A percentile compares a stretch with the other conserved stretches of the same genome.
These are phyloP conservation scores for Rugalucina vietnamica DNA, from an alignment of 2,888 invertebrate species.

Conservation along the genomic window DNA sequence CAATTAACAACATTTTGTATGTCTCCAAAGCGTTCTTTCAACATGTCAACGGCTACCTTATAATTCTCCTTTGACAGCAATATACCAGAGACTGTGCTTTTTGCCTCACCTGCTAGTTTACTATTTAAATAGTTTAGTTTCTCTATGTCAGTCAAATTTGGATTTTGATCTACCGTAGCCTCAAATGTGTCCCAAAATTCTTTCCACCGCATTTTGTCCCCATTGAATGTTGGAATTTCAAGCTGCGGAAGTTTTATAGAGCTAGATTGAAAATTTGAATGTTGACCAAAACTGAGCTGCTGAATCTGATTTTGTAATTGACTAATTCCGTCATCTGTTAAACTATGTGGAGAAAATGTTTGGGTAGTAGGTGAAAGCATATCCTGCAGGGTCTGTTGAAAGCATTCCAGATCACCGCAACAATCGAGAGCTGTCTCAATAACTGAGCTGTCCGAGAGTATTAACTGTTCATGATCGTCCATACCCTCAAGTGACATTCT, in stretches of 20 bases:
- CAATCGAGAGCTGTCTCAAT: too few relatives aligned
- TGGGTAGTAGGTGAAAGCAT: too few relatives aligned
- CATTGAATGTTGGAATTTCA: slow-evolving; percentile 1
- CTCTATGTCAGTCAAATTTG: not conserved
- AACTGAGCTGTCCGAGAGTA: too few relatives aligned
- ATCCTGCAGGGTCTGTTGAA: too few relatives aligned
- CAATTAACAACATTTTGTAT: not conserved
- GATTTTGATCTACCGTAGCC: not conserved
- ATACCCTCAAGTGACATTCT: too few relatives aligned
- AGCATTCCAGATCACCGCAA: too few relatives aligned
- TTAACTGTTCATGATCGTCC: too few relatives aligned
- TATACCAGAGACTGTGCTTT: not conserved
- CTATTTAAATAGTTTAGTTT: not conserved
- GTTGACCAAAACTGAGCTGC: too few relatives aligned
- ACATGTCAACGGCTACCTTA: not conserved
- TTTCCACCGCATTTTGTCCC: not conserved
- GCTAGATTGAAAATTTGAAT: too few relatives aligned
- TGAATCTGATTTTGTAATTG: too few relatives aligned
- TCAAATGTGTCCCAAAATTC: not conserved
- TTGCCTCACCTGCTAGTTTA: not conserved
- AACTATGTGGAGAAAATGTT: too few relatives aligned
- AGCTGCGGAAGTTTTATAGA: not conserved
- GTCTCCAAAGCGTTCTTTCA: not conserved
- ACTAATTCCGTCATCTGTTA: too few relatives aligned
- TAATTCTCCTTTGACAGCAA: not conserved